Evolutionary conservation across 2,888 invertebrate genomes (phyloP).

Genomic region (Tinea semifulvella): DNA sequence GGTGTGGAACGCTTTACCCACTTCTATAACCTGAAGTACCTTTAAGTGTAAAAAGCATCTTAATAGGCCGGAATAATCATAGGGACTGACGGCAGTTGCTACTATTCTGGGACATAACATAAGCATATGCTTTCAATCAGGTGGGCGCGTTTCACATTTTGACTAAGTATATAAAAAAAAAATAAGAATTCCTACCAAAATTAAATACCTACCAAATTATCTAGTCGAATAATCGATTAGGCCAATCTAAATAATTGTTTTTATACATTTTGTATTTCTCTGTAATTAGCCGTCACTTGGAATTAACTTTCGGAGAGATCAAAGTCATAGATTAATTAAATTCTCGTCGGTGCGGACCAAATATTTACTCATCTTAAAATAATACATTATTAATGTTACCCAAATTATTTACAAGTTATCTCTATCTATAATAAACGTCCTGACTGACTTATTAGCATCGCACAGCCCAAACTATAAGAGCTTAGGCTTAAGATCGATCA

Average conservation of each 20-base stretch:
- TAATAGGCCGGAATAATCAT: no score
- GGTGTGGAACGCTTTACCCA: no score
- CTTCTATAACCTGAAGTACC: no score
- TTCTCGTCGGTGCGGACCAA: not conserved
- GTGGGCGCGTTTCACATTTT: not conserved
- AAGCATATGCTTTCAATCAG: no score
- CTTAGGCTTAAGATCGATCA: no score
- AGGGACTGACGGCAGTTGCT: no score
- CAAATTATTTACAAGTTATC: not conserved
- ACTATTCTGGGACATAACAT: no score
- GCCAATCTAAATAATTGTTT: constrained; percentile 13
- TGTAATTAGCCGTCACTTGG: not conserved
- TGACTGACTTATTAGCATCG: no score
- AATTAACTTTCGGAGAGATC: constrained; percentile 3
- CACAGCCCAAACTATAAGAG: no score
- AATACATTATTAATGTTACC: not conserved
- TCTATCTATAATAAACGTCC: no score
- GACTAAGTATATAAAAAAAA: not conserved
- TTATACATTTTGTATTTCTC: not conserved
- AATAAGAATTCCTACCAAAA: not conserved
- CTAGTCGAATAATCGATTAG: constrained; percentile 8
- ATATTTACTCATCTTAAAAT: constrained; percentile 2
- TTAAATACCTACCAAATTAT: no score
- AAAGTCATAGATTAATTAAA: constrained; percentile 7
- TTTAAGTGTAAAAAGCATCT: no score